Evolutionary conservation across 2,113 vertebrate species (phyloP).

Genomic region (Hystrix cristata): DNA sequence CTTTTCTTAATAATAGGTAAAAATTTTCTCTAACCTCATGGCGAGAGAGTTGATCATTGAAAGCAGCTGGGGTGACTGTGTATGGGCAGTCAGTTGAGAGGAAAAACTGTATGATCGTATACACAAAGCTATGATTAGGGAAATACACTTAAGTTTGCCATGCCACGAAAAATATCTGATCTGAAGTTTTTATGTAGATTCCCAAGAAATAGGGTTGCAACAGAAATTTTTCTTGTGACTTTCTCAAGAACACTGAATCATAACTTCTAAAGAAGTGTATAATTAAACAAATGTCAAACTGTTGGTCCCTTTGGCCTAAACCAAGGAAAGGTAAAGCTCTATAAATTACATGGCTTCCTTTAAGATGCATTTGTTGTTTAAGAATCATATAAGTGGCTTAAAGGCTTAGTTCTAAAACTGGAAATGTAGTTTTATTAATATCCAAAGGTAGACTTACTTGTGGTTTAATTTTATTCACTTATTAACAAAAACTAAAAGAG

Average conservation of each 20-base stretch:
- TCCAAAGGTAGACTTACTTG: background rate
- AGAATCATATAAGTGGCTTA: conserved; percentile 37
- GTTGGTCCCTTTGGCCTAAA: conserved; percentile 64
- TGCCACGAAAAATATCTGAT: background rate
- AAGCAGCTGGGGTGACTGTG: background rate
- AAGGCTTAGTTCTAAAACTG: background rate
- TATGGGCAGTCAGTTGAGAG: background rate
- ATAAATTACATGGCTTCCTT: conserved; percentile 59
- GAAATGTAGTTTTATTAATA: background rate
- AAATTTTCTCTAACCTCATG: background rate
- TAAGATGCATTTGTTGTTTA: conserved; percentile 73
- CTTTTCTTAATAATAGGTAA: conserved; percentile 34
- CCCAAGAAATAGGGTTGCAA: conserved; percentile 27
- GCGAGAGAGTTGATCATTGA: conserved; percentile 7
- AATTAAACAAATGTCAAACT: conserved; percentile 63
- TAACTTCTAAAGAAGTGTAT: conserved; percentile 36
- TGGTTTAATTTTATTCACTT: background rate
- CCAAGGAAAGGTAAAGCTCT: conserved; percentile 55
- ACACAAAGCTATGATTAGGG: conserved; percentile 38
- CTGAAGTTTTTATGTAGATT: background rate
- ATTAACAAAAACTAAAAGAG: background rate
- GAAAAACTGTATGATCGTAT: background rate
- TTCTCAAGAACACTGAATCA: conserved; percentile 24
- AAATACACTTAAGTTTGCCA: conserved; percentile 45
- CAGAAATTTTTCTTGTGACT: conserved; percentile 32